These are phyloP conservation scores for Elegia similella DNA, from an alignment of 2,888 invertebrate species.

Conservation along the genomic window DNA sequence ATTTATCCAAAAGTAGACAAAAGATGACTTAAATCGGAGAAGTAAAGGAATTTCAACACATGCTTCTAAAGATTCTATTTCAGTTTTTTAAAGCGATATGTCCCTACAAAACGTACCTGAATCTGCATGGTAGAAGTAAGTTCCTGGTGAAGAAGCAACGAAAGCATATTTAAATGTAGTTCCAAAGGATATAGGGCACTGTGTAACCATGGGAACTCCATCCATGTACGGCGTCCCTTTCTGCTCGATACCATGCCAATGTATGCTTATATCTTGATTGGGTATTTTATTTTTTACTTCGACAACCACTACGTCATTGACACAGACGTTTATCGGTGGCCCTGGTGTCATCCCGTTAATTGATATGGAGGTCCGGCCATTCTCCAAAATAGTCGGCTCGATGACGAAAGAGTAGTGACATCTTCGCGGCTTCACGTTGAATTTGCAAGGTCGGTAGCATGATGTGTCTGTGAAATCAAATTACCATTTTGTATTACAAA, in stretches of 20 bases:
- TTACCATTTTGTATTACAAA: neutral
- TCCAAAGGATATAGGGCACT: slow-evolving; percentile 86
- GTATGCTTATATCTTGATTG: slow-evolving; percentile 85
- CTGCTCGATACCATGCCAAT: slow-evolving; percentile 88
- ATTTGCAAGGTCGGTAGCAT: slow-evolving; percentile 74
- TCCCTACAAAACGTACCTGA: slow-evolving; percentile 62
- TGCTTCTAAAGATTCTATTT: too few relatives aligned
- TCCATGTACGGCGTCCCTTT: slow-evolving; percentile 87
- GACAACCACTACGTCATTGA: slow-evolving; percentile 87
- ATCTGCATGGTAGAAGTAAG: slow-evolving; percentile 88
- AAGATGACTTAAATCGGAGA: too few relatives aligned
- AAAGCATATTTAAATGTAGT: slow-evolving; percentile 87
- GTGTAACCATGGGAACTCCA: slow-evolving; percentile 89
- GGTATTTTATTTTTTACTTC: slow-evolving; percentile 87
- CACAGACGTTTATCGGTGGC: slow-evolving; percentile 84
- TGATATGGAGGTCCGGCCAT: slow-evolving; percentile 52
- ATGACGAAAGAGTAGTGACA: slow-evolving; percentile 67
- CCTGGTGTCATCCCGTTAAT: slow-evolving; percentile 71
- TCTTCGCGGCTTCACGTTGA: slow-evolving; percentile 71
- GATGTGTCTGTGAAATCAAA: slow-evolving; percentile 56
- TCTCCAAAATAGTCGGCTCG: slow-evolving; percentile 51
- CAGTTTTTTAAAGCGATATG: too few relatives aligned
- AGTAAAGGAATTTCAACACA: too few relatives aligned
- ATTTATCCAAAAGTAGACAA: too few relatives aligned
- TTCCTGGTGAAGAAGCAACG: slow-evolving; percentile 84